Conservation (phyloP, 2,797 vertebrate genomes). For the Coregonus suidteri region DNA sequence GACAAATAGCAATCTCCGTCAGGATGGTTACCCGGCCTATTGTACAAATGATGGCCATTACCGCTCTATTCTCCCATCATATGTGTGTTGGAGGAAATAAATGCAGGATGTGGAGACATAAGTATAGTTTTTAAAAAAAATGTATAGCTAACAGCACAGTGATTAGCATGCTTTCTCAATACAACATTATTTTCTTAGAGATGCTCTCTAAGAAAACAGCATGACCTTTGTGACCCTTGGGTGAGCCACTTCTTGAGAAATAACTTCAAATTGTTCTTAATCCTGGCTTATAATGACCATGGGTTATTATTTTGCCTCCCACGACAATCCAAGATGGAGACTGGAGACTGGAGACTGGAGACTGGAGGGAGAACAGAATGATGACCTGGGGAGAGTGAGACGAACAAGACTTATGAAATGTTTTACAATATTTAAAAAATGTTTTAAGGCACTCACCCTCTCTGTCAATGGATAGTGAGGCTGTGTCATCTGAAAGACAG, state of each 20-base stretch:
- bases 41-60: not conserved
- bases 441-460: not conserved
- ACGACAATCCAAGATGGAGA: not conserved
- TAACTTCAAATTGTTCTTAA: not conserved
- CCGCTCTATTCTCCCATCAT: not conserved
- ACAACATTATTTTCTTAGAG: not conserved
- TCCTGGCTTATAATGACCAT: constrained; percentile 1
- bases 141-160: not conserved
- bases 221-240: not conserved
- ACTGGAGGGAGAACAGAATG: constrained; percentile 1
- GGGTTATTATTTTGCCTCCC: not conserved
- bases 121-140: not conserved
- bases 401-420: too few species aligned
- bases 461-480: constrained; percentile 31
- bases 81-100: not conserved
- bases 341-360: not conserved
- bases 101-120: not conserved
- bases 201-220: not conserved
- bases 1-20: too few species aligned
- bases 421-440: too few species aligned
- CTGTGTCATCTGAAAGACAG: constrained; percentile 45
- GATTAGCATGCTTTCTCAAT: not conserved
- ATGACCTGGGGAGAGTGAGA: not conserved
- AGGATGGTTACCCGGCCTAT: too few species aligned
- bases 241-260: too few species aligned